A percentile compares a stretch with the other conserved stretches of the same genome.
Evolutionary conservation across 2,888 invertebrate species (phyloP).

Genomic region (Didymodactylos carnosus): DNA sequence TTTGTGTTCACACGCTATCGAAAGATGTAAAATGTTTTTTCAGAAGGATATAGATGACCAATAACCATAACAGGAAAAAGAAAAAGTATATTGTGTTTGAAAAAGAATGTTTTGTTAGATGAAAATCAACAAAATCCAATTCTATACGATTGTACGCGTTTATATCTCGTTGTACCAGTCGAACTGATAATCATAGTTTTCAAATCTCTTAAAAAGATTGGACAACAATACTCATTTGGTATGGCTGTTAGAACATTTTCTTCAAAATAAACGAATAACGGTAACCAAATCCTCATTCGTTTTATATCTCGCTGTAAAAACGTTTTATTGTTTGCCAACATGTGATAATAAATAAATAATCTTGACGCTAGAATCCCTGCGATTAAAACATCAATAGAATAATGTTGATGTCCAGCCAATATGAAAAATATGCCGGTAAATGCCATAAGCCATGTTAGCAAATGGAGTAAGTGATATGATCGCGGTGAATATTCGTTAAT

Average conservation of each 20-base stretch:
- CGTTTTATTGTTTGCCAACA: slow-evolving; percentile 72
- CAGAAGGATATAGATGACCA: no score
- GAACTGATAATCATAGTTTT: neutral
- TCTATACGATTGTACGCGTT: no score
- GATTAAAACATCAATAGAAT: slow-evolving; percentile 96
- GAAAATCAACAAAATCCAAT: no score
- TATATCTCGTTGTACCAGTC: neutral
- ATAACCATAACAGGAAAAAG: no score
- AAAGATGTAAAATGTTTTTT: no score
- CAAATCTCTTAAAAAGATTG: neutral
- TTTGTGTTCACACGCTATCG: no score
- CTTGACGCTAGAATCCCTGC: slow-evolving; percentile 92
- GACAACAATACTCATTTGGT: slow-evolving; percentile 52
- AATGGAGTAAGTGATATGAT: slow-evolving; percentile 73
- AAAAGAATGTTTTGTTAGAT: no score
- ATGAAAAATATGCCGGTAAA: slow-evolving; percentile 99
- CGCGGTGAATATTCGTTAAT: slow-evolving; percentile 93
- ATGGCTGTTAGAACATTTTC: slow-evolving; percentile 47
- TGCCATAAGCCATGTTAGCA: slow-evolving; percentile 87
- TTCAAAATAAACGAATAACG: slow-evolving; percentile 85
- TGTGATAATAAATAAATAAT: slow-evolving; percentile 86
- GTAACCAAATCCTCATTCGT: slow-evolving; percentile 72
- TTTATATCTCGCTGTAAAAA: slow-evolving; percentile 49
- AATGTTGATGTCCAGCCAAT: slow-evolving; percentile 94
- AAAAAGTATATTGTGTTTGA: no score